Conservation (phyloP, 23 tunicate genomes). For the Oikopleura albicans region DNA sequence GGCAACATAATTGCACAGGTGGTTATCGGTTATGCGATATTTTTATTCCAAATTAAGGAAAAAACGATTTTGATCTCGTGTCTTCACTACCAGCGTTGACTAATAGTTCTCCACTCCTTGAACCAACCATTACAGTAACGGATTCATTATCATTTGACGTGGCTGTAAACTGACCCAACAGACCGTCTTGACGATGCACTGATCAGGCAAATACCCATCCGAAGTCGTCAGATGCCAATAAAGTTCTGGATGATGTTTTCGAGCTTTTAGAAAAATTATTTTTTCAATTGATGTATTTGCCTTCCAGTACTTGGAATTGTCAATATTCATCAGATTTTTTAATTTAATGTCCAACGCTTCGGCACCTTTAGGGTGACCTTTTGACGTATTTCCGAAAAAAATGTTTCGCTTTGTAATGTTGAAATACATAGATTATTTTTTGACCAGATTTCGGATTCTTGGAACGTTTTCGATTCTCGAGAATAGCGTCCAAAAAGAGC, state of each 20-base stretch:
- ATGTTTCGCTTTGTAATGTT: neutral
- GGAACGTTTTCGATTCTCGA: no score
- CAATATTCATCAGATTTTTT: neutral
- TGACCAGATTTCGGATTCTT: neutral
- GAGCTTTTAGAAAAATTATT: neutral
- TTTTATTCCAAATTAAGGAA: no score
- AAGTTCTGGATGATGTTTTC: neutral
- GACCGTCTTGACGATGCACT: slow-evolving; percentile 49
- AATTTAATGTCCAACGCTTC: neutral
- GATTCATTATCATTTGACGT: slow-evolving; percentile 3
- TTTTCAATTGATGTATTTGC: neutral
- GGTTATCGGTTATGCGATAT: no score
- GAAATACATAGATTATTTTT: no score
- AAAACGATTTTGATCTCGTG: no score
- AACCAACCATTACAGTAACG: neutral
- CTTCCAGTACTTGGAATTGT: neutral
- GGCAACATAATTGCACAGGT: no score
- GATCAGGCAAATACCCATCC: slow-evolving; percentile 76
- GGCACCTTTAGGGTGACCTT: neutral
- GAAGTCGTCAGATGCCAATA: slow-evolving; percentile 25
- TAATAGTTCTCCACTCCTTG: neutral
- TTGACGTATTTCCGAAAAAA: neutral
- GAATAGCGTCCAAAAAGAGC: no score
- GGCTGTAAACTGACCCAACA: slow-evolving; percentile 28
- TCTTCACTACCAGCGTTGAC: neutral